Evolutionary conservation across 2,888 invertebrate species (phyloP).

Genomic region (Rhabditophanes sp.): DNA sequence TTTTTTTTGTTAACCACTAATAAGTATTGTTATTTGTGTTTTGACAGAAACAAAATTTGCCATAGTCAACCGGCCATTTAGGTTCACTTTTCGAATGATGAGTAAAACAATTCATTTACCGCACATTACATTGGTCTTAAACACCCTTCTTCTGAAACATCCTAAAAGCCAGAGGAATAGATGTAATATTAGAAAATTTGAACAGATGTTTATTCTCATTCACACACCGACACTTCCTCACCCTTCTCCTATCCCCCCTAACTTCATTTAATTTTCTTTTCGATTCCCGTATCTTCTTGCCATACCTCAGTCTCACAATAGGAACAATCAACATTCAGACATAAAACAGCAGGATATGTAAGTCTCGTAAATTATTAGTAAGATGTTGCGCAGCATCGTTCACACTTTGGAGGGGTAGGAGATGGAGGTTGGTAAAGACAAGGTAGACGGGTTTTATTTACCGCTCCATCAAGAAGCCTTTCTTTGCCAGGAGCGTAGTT

Average conservation of each 20-base stretch:
- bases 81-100: constrained; percentile 95
- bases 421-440: constrained; percentile 75
- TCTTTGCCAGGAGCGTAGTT: constrained; percentile 94
- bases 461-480: constrained; percentile 82
- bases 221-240: too few species aligned
- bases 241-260: too few species aligned
- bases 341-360: constrained; percentile 49
- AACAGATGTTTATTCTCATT: too few species aligned
- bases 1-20: constrained; percentile 83
- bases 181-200: neutral
- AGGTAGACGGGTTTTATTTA: constrained; percentile 88
- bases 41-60: constrained; percentile 94
- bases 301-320: too few species aligned
- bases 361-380: neutral
- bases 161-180: neutral
- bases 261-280: too few species aligned
- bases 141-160: neutral
- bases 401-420: constrained; percentile 88
- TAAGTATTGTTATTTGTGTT: constrained; percentile 96
- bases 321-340: too few species aligned
- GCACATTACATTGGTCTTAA: constrained; percentile 54
- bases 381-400: constrained; percentile 60
- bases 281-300: too few species aligned
- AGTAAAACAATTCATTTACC: constrained; percentile 87
- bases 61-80: constrained; percentile 67